Percentiles rank a stretch among this genome's conserved stretches.
These are phyloP conservation scores for Pentalonia nigronervosa DNA, from an alignment of 1,140 invertebrate genomes.

Conservation along the genomic window DNA sequence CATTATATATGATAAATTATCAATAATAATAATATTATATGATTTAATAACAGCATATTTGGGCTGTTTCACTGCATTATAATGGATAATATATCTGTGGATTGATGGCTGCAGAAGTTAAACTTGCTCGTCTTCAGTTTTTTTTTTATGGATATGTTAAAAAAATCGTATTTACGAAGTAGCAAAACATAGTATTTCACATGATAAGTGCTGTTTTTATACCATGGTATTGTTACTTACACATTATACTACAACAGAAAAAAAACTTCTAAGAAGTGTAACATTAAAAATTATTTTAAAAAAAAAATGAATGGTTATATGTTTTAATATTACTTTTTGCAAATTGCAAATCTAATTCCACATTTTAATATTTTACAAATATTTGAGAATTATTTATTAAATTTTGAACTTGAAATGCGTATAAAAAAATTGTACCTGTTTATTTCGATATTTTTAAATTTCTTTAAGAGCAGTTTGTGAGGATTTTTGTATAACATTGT, in stretches of 20 bases:
- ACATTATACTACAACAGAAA: background rate
- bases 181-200: background rate
- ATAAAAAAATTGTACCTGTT: no score
- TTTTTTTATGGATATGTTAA: background rate
- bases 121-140: background rate
- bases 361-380: background rate
- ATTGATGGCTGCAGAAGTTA: background rate
- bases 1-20: background rate
- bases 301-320: background rate
- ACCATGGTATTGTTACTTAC: background rate
- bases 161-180: background rate
- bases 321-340: background rate
- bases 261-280: background rate
- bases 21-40: background rate
- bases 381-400: no score
- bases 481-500: no score
- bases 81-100: background rate
- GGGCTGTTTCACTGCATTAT: background rate
- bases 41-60: background rate
- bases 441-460: background rate
- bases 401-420: background rate
- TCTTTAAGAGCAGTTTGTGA: background rate
- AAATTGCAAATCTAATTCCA: background rate
- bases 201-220: background rate
- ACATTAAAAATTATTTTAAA: background rate